Base-by-base conservation (phyloP, 2,797 vertebrate species). In the Coracias cyanogaster region DNA sequence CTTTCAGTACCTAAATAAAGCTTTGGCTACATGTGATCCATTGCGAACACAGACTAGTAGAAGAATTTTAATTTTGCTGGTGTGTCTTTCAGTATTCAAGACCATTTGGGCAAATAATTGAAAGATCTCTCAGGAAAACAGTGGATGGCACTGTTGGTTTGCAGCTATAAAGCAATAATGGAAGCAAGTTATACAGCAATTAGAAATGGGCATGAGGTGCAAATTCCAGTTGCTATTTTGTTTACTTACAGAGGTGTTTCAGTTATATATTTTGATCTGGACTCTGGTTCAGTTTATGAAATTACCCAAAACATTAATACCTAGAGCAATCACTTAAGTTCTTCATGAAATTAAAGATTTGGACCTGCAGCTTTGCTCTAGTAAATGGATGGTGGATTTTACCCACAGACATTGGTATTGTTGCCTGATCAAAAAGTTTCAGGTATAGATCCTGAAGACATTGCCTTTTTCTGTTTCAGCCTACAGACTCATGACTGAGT, bases 81-180 rank as follows among this genome's bases (percentile, higher is more conserved):
- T 62, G 10, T 39, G 28, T 91, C 33, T 55, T 69, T 94, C 51
- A 77, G 46, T 77, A 71, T 74, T 84, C 54, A 82, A 21, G 66
- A 70, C 13, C 39, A 74, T 79, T 87, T 95, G 71, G 83, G 78
- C 60, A 94, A 86, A 82, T 92, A 90, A 79, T 91, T 82, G 95
- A 77, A 95, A 94, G 83, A 95, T 96, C 90, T 96, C 93, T 92
- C 93, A 89, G 82, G 57, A 94, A 95, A 96, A 97, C 96, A 97
- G 96, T 82, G 94, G 96, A 97, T 96, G 96, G 96, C 96, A 96
- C 90, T 97, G 96, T 97, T 96, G 96, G 95, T 97, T 97, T 97
- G 93, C 93, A 94, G 95, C 91, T 92, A 73, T 95, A 94, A 93
- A 92, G 93, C 41, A 60, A 41, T 89, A 91, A 84, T 66, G 82